Conservation (phyloP, 2,113 vertebrate genomes). For the Tricholaema leucomelas region DNA sequence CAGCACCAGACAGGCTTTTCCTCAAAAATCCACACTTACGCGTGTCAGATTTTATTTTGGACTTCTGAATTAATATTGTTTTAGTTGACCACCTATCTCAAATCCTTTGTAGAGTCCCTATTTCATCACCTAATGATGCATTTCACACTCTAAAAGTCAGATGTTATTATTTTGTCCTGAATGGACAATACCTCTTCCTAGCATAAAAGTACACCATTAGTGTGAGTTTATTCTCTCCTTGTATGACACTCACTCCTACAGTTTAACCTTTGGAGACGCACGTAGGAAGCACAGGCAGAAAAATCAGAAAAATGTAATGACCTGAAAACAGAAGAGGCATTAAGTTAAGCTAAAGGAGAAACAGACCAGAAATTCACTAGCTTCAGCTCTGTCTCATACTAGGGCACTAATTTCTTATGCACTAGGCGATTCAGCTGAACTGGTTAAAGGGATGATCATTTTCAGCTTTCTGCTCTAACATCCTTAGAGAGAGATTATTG, state of each 20-base stretch:
- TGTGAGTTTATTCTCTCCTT: background rate
- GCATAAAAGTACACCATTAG: background rate
- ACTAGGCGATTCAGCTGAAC: background rate
- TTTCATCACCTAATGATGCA: background rate
- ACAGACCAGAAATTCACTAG: background rate
- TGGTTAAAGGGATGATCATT: background rate
- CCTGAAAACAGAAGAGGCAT: background rate
- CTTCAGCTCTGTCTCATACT: background rate
- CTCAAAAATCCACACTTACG: background rate
- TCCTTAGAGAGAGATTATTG: background rate
- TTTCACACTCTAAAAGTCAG: background rate
- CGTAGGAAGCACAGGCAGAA: background rate
- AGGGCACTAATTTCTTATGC: accelerated
- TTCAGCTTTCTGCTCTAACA: background rate
- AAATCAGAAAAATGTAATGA: background rate
- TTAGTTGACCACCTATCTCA: background rate
- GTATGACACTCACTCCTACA: accelerated
- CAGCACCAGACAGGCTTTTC: background rate
- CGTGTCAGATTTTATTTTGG: background rate
- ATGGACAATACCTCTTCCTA: background rate
- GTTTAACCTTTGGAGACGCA: background rate
- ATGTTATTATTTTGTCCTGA: background rate
- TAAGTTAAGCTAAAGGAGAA: background rate
- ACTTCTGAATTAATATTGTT: background rate
- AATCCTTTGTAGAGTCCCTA: background rate